A percentile compares a stretch with the other conserved stretches of the same genome.
Evolutionary conservation across 2,888 invertebrate genomes (phyloP).

Genomic region (Digitonthophagus gazella): DNA sequence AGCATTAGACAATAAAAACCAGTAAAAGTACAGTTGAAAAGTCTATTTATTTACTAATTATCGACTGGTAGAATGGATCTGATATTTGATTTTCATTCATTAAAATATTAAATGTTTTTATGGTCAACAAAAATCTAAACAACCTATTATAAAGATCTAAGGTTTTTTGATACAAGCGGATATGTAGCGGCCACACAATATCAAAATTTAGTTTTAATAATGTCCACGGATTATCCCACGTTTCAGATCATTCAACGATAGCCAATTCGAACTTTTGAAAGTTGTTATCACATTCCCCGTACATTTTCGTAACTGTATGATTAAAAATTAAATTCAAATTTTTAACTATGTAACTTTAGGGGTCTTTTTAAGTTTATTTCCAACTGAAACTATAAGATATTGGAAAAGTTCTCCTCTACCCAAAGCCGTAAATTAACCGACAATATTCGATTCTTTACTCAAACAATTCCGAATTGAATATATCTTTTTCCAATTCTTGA

Average conservation of each 20-base stretch:
- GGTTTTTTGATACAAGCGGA: conserved; percentile 77
- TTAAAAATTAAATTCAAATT: conserved; percentile 48
- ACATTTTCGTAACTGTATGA: conserved; percentile 50
- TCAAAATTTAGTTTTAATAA: conserved; percentile 73
- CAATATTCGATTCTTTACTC: conserved; percentile 76
- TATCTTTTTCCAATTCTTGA: conserved; percentile 61
- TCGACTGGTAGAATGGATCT: too few relatives aligned
- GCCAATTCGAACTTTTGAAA: conserved; percentile 45
- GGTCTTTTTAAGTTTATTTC: conserved; percentile 51
- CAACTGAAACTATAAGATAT: conserved; percentile 64
- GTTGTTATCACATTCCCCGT: conserved; percentile 47
- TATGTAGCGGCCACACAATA: conserved; percentile 86
- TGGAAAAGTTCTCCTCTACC: conserved; percentile 89
- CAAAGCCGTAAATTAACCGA: conserved; percentile 75
- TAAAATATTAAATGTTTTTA: too few relatives aligned
- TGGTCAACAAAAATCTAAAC: conserved; percentile 75
- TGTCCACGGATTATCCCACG: conserved; percentile 59
- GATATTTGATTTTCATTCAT: too few relatives aligned
- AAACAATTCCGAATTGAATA: conserved; percentile 68
- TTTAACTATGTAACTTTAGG: conserved; percentile 44
- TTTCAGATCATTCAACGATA: conserved; percentile 18
- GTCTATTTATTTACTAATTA: too few relatives aligned
- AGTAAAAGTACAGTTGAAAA: too few relatives aligned
- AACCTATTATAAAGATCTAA: conserved; percentile 80
- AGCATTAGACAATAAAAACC: too few relatives aligned